A percentile compares a stretch with the other conserved stretches of the same genome.
Evolutionary conservation across 2,888 invertebrate species (phyloP).

Genomic region (Therioaphis trifolii): DNA sequence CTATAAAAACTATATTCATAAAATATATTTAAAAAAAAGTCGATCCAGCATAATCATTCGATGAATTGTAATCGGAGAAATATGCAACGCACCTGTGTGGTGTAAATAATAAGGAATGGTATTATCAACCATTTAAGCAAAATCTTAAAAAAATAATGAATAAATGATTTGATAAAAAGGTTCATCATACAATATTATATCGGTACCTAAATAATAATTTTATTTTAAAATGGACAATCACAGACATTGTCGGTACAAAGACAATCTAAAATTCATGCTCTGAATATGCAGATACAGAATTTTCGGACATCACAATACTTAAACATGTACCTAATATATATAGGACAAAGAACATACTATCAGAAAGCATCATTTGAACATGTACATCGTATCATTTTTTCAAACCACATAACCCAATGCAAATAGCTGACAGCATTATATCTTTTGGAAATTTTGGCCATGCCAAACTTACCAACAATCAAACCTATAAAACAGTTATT

Average conservation of each 20-base stretch:
- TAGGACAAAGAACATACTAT: not conserved
- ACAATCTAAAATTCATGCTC: conserved; percentile 54
- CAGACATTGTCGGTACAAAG: conserved; percentile 39
- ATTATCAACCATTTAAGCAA: conserved; percentile 36
- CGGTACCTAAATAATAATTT: not conserved
- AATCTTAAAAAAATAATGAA: no score
- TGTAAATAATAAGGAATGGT: conserved; percentile 12
- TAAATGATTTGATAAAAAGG: conserved; percentile 28
- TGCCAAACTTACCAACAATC: conserved; percentile 79
- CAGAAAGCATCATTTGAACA: conserved; percentile 41
- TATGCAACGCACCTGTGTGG: no score
- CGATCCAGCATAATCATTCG: not conserved
- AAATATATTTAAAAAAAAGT: not conserved
- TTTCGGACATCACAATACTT: conserved; percentile 30
- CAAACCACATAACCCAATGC: conserved; percentile 36
- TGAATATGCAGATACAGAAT: conserved; percentile 7
- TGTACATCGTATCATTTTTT: conserved; percentile 5
- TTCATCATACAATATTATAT: not conserved
- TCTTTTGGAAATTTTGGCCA: conserved; percentile 46
- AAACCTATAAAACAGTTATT: conserved; percentile 82
- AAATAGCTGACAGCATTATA: conserved; percentile 41
- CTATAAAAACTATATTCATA: not conserved
- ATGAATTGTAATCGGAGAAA: conserved; percentile 11
- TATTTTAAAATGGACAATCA: conserved; percentile 25
- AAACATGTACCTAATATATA: not conserved